These are phyloP conservation scores for Acrossocheilus fasciatus DNA, from an alignment of 2,797 vertebrate genomes.

Conservation along the genomic window DNA sequence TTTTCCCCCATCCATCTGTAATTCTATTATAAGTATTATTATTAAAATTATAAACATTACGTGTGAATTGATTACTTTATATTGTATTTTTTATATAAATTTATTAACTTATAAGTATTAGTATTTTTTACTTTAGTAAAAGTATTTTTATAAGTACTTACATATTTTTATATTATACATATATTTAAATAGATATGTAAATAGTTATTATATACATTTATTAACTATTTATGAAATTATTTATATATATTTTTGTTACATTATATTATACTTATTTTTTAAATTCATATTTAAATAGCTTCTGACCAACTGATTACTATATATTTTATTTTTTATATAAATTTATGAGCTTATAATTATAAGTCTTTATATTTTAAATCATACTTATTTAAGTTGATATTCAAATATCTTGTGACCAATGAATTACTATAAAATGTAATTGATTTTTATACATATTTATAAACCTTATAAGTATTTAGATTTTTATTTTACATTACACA, in stretches of 20 bases:
- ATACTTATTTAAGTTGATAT: background rate
- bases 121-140: no score
- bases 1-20: background rate
- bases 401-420: background rate
- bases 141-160: background rate
- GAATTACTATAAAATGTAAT: background rate
- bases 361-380: no score
- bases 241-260: background rate
- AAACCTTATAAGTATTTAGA: background rate
- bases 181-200: background rate
- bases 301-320: background rate
- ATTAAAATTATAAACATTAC: background rate
- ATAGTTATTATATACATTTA: background rate
- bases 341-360: no score
- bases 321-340: background rate
- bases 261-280: background rate
- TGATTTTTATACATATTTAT: background rate
- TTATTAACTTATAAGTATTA: background rate
- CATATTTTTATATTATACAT: background rate
- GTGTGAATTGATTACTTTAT: background rate
- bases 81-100: no score
- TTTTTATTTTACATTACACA: background rate
- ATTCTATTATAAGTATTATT: background rate
- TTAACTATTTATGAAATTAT: no score
- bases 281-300: background rate